Base-by-base conservation (phyloP, 2,797 vertebrate species). In the Amniataba percoides region DNA sequence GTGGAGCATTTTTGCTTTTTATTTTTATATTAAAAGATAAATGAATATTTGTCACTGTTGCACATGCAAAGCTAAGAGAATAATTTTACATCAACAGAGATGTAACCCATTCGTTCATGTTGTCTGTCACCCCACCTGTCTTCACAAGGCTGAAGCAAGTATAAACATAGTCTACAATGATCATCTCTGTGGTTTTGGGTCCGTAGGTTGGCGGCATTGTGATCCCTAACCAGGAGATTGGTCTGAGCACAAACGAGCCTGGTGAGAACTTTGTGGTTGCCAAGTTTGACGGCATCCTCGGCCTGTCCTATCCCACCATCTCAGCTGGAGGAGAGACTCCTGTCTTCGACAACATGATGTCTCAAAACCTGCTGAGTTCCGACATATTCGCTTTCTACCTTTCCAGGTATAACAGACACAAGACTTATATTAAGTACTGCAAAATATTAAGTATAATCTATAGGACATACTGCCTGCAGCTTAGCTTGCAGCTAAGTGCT, bases 301-400 rank as follows among this genome's bases (percentile, higher is more conserved):
- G 95, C 2, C 91, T 97, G 92, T 90, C 88, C 19, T 93, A 93
- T 79, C 95, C 95, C 10, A 21, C 76, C 0, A 80, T 96, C 84
- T 72, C 92, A 23, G 89, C 75, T 3, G 94, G 93, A 18, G 84
- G 81, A 14, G 45, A 39, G 2, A 85, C 90, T 15, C 94, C 95
- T 0, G 85, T 88, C 0, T 79, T 96, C 90, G 89, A 95, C 77
- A 89, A 82, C 23, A 95, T 96, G 94, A 83, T 96, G 45, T 82
- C 85, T 68, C 76, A 93, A 39, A 78, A 87, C 4, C 92, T 96
- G 87, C 71, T 95, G 56, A 52, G 82, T 65, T 62, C 92, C 62
- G 40, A 94, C 60, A 89, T 96, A 34, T 95, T 97, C 0, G 61
- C 92, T 2, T 95, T 97, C 86, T 97, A 95, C 68, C 91, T 96